phyloP scores from a whole-genome alignment of 2,797 vertebrate species.

The Parauchenoglanis ngamensis region DNA sequence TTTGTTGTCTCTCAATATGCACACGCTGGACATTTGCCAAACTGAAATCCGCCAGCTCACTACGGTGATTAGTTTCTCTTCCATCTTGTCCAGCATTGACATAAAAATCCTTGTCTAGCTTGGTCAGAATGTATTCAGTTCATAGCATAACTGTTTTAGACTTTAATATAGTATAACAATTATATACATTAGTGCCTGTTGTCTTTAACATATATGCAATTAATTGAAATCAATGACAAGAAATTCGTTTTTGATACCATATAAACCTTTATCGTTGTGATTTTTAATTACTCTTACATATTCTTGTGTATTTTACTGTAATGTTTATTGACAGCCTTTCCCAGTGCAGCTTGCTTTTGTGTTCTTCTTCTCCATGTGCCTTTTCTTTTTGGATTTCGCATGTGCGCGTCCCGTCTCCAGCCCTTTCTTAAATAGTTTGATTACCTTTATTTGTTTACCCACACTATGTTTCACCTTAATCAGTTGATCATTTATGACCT shows the following conservation, averaged over 20 bases:
- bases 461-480: neutral
- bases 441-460: neutral
- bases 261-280: neutral
- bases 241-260: neutral
- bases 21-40: neutral
- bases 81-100: neutral
- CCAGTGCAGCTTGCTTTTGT: neutral
- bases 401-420: neutral
- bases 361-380: neutral
- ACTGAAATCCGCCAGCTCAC: neutral
- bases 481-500: neutral
- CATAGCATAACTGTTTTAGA: neutral
- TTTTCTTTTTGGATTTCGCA: neutral
- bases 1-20: neutral
- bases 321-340: neutral
- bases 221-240: neutral
- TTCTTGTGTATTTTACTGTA: neutral
- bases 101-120: neutral
- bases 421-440: neutral
- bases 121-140: neutral
- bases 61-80: neutral
- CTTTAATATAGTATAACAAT: neutral
- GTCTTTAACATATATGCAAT: neutral
- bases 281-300: neutral
- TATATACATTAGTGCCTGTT: neutral